Conservation (phyloP, 1,140 invertebrate genomes). For the Leptinotarsa texana region DNA sequence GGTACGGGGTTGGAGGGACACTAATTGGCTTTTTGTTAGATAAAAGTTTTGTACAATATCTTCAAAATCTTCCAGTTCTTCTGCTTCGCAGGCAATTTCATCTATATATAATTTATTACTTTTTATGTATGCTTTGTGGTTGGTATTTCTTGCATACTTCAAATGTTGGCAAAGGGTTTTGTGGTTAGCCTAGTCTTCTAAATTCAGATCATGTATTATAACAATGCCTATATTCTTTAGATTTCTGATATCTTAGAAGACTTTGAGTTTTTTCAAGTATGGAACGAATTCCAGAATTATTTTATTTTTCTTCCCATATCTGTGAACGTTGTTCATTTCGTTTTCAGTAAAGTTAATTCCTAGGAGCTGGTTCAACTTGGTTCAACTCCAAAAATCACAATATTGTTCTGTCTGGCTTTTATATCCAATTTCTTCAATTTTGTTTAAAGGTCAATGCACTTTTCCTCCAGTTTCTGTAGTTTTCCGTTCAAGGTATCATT, state of each 20-base stretch:
- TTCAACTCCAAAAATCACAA: not conserved
- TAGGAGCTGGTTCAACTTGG: not conserved
- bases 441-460: not conserved
- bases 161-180: not conserved
- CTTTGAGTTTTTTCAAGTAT: not conserved
- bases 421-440: constrained; percentile 5
- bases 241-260: not conserved
- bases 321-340: constrained; percentile 2
- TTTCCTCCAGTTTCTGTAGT: not conserved
- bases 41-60: not conserved
- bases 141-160: constrained; percentile 1
- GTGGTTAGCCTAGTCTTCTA: not conserved
- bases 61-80: not conserved
- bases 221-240: not conserved
- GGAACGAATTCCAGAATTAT: not conserved
- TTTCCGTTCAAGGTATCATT: not conserved
- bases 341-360: not conserved
- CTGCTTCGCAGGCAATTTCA: too few species aligned
- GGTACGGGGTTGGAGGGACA: not conserved
- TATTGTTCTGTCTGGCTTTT: not conserved
- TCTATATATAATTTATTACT: not conserved
- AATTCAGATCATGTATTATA: not conserved
- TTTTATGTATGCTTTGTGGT: constrained; percentile 9
- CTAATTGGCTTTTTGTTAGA: not conserved
- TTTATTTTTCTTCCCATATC: not conserved